A percentile compares a stretch with the other conserved stretches of the same genome.
Conservation (phyloP, 2,113 vertebrate genomes). For the Gnathonemus echidnorhynchus region DNA sequence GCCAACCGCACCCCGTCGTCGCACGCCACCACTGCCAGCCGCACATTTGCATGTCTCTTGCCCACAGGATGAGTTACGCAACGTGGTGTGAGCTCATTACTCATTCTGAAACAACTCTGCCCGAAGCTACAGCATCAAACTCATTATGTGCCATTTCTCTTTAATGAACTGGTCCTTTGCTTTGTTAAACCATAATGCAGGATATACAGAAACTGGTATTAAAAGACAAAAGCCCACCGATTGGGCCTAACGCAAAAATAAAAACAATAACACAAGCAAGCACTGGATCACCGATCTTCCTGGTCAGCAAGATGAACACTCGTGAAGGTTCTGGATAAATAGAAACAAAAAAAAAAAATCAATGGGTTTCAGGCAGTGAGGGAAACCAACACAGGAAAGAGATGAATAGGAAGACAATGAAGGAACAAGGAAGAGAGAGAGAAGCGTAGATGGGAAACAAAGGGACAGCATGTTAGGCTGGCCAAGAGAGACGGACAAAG, state of each 20-base stretch:
- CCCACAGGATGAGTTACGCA: conserved; percentile 28
- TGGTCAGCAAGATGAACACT: not conserved
- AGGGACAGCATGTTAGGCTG: not conserved
- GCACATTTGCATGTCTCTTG: conserved; percentile 23
- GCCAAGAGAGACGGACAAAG: not conserved
- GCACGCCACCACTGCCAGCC: not conserved
- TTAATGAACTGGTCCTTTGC: conserved; percentile 22
- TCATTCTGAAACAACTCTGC: conserved; percentile 26
- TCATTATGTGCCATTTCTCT: conserved; percentile 24
- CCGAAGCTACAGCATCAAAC: conserved; percentile 24
- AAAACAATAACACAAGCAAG: not conserved
- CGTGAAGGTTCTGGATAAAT: not conserved
- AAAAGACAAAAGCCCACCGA: conserved; percentile 4
- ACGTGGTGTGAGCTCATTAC: conserved; percentile 23
- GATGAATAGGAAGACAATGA: not conserved
- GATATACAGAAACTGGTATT: not conserved
- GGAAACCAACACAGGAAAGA: not conserved
- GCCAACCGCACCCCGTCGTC: not conserved
- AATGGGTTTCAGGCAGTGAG: not conserved
- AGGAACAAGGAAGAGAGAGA: not conserved
- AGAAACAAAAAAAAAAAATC: not conserved
- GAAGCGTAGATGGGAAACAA: not conserved
- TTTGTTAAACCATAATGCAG: not conserved
- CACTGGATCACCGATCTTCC: not conserved
- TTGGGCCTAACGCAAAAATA: not conserved